phyloP scores from a whole-genome alignment of 2,113 vertebrate genomes.

The Spea multiplicata region DNA sequence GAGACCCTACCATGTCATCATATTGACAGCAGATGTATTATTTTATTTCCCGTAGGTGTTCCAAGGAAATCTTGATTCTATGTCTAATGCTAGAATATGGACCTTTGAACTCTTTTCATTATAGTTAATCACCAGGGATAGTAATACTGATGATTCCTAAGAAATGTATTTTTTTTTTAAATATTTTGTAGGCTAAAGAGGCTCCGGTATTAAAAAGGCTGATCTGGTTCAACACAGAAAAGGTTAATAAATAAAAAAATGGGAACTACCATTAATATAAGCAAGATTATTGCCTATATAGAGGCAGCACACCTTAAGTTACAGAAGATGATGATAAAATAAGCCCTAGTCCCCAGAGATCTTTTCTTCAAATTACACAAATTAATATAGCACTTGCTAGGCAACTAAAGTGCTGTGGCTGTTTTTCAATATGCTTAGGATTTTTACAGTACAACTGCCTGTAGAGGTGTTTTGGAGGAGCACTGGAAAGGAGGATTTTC shows the following conservation, averaged over 20 bases:
- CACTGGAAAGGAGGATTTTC: background rate
- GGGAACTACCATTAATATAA: background rate
- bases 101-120: background rate
- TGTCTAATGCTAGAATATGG: background rate
- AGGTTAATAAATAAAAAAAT: too few relatives aligned
- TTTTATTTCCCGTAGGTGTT: conserved; percentile 31
- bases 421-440: too few relatives aligned
- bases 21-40: conserved; percentile 25
- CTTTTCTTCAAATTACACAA: too few relatives aligned
- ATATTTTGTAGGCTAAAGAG: background rate
- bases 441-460: too few relatives aligned
- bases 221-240: too few relatives aligned
- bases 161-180: background rate
- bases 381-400: too few relatives aligned
- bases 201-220: background rate
- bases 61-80: conserved; percentile 1
- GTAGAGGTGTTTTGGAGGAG: background rate
- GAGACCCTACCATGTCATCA: conserved; percentile 17
- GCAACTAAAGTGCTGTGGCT: too few relatives aligned
- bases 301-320: too few relatives aligned
- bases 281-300: too few relatives aligned
- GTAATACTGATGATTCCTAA: background rate
- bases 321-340: too few relatives aligned
- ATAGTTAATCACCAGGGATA: background rate
- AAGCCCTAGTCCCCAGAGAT: too few relatives aligned